Conservation (phyloP, 53 echinoderm and acorn worm genomes). For the Patiria pectinifera region DNA sequence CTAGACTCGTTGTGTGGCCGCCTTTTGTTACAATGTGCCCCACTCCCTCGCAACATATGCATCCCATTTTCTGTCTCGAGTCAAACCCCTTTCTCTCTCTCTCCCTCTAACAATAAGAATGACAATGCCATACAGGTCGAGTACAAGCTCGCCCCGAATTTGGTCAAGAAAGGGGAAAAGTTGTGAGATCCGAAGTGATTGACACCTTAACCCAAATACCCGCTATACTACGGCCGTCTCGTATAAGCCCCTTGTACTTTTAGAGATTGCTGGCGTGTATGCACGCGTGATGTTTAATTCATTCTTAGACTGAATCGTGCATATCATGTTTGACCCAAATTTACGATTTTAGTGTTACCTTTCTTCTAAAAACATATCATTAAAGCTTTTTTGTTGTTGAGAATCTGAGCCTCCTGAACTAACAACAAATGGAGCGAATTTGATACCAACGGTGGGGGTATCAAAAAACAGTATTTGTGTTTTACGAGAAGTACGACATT, state of each 20-base stretch:
- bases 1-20: constrained; percentile 52
- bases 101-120: neutral
- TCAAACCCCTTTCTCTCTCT: neutral
- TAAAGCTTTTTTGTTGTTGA: no score
- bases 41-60: constrained; percentile 45
- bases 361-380: no score
- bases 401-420: no score
- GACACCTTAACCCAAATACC: constrained; percentile 45
- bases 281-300: neutral
- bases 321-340: neutral
- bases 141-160: constrained; percentile 8
- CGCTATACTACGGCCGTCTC: neutral
- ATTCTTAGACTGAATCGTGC: neutral
- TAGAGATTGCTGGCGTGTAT: neutral
- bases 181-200: constrained; percentile 16
- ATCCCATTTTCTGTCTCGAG: constrained; percentile 44
- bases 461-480: no score
- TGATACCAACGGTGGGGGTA: no score
- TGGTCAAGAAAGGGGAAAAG: neutral
- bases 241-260: neutral
- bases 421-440: no score
- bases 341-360: no score
- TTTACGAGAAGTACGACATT: no score
- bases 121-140: constrained; percentile 6
- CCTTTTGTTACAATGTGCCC: constrained; percentile 52